Percentiles rank a stretch among this genome's conserved stretches.
phyloP scores from a whole-genome alignment of 2,888 invertebrate species.

The Argyresthia albistria region DNA sequence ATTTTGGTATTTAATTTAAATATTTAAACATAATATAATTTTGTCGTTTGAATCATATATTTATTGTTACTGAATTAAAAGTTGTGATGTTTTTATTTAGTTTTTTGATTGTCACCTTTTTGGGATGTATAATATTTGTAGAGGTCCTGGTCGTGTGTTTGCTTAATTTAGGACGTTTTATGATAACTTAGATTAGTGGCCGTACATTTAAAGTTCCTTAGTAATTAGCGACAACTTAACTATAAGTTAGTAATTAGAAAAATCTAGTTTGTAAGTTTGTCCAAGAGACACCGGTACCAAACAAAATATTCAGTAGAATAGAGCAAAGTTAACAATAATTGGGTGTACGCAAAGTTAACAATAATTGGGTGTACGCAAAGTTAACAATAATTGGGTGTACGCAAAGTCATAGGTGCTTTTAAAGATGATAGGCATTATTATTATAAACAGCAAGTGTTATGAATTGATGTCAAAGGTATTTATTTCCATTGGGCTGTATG shows the following conservation, averaged over 20 bases:
- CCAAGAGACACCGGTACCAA: slow-evolving; percentile 52
- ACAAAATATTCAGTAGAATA: slow-evolving; percentile 45
- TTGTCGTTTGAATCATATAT: background rate
- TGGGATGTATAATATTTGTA: background rate
- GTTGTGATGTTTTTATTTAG: background rate
- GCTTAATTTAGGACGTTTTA: slow-evolving; percentile 9
- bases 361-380: background rate
- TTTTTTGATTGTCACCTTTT: background rate
- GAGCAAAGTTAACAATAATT: background rate
- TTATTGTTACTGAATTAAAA: background rate
- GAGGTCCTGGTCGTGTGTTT: background rate
- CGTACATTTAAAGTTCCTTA: slow-evolving; percentile 20
- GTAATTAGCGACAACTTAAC: background rate
- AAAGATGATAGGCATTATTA: slow-evolving; percentile 1
- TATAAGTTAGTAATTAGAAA: background rate
- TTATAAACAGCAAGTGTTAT: background rate
- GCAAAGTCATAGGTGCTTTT: too few species aligned
- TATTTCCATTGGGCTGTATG: background rate
- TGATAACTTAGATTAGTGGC: slow-evolving; percentile 18
- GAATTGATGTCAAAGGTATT: background rate
- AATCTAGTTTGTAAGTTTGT: slow-evolving; percentile 14
- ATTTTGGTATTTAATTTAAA: background rate
- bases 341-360: background rate
- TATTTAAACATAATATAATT: background rate
- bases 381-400: background rate